Evolutionary conservation across 2,888 invertebrate genomes (phyloP).

Genomic region (Phania funesta): DNA sequence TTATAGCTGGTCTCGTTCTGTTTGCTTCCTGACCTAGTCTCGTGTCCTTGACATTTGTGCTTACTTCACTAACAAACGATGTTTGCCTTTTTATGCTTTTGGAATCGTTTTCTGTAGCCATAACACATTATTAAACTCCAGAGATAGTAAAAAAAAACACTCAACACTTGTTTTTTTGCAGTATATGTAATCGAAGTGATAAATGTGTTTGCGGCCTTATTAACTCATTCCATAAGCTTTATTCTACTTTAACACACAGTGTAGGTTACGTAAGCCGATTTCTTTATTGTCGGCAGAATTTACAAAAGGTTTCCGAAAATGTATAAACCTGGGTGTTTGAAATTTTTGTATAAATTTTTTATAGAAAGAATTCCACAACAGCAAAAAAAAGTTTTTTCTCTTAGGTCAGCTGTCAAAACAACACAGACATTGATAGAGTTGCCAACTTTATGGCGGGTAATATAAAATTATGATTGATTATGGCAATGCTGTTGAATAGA

Average conservation of each 20-base stretch:
- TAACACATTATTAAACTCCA: constrained; percentile 55
- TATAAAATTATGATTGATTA: neutral
- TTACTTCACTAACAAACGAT: constrained; percentile 27
- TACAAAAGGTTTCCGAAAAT: neutral
- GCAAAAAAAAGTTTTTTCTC: constrained; percentile 45
- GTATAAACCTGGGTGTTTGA: neutral
- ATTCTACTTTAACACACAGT: neutral
- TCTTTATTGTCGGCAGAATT: neutral
- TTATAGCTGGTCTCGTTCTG: neutral
- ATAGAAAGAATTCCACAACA: constrained; percentile 58
- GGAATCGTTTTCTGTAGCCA: constrained; percentile 56
- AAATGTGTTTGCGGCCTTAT: constrained; percentile 37
- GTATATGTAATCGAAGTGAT: neutral
- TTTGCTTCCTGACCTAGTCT: neutral
- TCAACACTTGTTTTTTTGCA: neutral
- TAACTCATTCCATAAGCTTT: neutral
- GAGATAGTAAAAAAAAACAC: neutral
- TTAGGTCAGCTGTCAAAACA: constrained; percentile 55
- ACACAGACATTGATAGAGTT: neutral
- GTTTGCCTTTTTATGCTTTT: constrained; percentile 30
- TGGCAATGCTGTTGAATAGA: constrained; percentile 17
- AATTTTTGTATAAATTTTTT: constrained; percentile 10
- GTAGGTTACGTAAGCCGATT: neutral
- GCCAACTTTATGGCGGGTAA: neutral
- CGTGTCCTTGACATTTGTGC: neutral